Percentiles rank a stretch among this genome's conserved stretches.
Conservation (phyloP, 1,140 invertebrate species). For the Battus philenor region DNA sequence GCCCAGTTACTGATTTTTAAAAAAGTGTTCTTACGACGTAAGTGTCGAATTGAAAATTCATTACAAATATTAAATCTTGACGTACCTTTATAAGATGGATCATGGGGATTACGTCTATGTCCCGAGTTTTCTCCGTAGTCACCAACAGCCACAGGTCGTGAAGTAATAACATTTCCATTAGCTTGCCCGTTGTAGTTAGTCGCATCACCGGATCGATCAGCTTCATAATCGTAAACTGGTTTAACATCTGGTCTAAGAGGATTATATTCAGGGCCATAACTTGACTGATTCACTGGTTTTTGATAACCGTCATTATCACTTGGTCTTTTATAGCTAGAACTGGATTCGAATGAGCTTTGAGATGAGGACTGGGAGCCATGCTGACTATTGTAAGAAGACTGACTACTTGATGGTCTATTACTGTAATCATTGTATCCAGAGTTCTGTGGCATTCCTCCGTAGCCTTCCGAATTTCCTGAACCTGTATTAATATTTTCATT, state of each 20-base stretch:
- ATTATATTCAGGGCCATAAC: slow-evolving; percentile 10
- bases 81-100: slow-evolving; percentile 47
- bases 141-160: slow-evolving; percentile 46
- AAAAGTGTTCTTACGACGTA: too few relatives aligned
- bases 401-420: slow-evolving; percentile 16
- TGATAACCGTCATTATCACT: slow-evolving; percentile 15
- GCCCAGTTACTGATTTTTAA: too few relatives aligned
- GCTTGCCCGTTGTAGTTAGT: slow-evolving; percentile 45
- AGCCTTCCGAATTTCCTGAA: not conserved
- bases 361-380: slow-evolving; percentile 16
- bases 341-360: slow-evolving; percentile 11
- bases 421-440: slow-evolving; percentile 1
- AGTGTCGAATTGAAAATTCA: too few relatives aligned
- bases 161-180: slow-evolving; percentile 48
- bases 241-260: slow-evolving; percentile 32
- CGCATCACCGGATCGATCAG: slow-evolving; percentile 38
- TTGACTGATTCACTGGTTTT: slow-evolving; percentile 25
- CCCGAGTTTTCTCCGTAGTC: slow-evolving; percentile 37
- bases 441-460: slow-evolving; percentile 1
- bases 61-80: slow-evolving; percentile 17
- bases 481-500: too few relatives aligned
- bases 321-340: slow-evolving; percentile 17
- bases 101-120: slow-evolving; percentile 27
- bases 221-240: slow-evolving; percentile 54
- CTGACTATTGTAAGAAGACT: slow-evolving; percentile 18